These are phyloP conservation scores for Cynoglossus semilaevis DNA, from an alignment of 2,113 vertebrate species.

Conservation along the genomic window DNA sequence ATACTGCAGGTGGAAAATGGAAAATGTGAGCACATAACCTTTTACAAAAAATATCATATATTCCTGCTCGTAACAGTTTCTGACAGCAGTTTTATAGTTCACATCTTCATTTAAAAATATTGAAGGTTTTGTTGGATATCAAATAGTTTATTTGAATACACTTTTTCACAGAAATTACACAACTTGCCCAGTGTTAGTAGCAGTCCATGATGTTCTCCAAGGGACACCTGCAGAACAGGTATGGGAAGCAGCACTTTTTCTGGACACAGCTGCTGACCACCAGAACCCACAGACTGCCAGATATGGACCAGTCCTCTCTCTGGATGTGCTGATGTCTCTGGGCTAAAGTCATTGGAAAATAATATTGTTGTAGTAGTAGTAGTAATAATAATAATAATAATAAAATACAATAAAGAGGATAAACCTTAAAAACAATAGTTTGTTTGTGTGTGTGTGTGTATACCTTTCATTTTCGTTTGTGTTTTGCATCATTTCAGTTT, in stretches of 20 bases:
- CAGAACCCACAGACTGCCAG: slow-evolving; percentile 81
- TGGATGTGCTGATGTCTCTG: slow-evolving; percentile 63
- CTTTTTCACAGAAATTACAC: no score
- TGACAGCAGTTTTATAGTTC: no score
- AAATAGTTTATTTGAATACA: no score
- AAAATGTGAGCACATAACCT: no score
- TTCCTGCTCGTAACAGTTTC: no score
- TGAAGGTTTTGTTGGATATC: no score
- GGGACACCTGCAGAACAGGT: slow-evolving; percentile 85
- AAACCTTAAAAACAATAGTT: not conserved
- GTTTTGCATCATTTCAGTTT: slow-evolving; percentile 64
- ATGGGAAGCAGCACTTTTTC: slow-evolving; percentile 82
- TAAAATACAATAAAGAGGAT: not conserved
- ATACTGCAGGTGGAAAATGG: no score
- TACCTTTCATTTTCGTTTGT: slow-evolving; percentile 55
- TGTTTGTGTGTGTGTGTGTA: not conserved
- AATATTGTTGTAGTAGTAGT: no score
- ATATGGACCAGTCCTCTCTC: slow-evolving; percentile 85
- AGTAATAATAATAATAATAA: not conserved
- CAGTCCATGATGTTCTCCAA: slow-evolving; percentile 87
- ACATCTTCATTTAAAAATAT: no score
- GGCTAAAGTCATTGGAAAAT: slow-evolving; percentile 39
- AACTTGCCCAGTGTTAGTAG: slow-evolving; percentile 85
- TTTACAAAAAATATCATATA: no score
- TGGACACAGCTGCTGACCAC: slow-evolving; percentile 71